Evolutionary conservation across 2,113 vertebrate species (phyloP).

Genomic region (Triplophysa dalaica): DNA sequence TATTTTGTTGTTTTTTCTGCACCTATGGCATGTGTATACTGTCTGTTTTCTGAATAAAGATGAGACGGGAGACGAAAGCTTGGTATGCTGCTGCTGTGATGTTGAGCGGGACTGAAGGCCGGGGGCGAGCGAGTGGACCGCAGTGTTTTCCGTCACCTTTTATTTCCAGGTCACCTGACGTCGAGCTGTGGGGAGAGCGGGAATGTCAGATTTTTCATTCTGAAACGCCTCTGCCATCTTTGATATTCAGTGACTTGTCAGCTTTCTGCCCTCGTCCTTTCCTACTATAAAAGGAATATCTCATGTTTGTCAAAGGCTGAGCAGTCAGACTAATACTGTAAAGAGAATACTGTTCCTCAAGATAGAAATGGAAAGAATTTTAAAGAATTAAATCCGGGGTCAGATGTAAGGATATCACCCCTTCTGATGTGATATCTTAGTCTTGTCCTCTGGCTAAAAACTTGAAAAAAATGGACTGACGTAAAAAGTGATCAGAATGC

Average conservation of each 20-base stretch:
- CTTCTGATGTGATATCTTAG: too few species aligned
- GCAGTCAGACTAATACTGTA: slow-evolving; percentile 3
- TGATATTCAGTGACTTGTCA: slow-evolving; percentile 20
- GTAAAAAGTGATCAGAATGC: too few species aligned
- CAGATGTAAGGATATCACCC: too few species aligned
- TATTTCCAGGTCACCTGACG: slow-evolving; percentile 74
- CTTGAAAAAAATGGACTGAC: too few species aligned
- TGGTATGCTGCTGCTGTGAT: slow-evolving; percentile 12
- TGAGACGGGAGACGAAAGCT: too few species aligned
- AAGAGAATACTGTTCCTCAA: too few species aligned
- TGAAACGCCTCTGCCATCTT: slow-evolving; percentile 8
- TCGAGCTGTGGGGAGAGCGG: slow-evolving; percentile 48
- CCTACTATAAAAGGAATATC: slow-evolving; percentile 26
- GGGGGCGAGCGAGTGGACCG: slow-evolving; percentile 59
- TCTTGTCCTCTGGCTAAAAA: too few species aligned
- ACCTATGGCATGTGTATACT: too few species aligned
- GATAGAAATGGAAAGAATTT: too few species aligned
- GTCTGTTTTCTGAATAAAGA: too few species aligned
- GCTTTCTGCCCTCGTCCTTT: slow-evolving; percentile 1
- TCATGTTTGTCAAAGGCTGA: slow-evolving; percentile 31
- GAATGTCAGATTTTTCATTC: slow-evolving; percentile 36
- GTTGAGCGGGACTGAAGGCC: slow-evolving; percentile 22
- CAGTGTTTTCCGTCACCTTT: slow-evolving; percentile 71
- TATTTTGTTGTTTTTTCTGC: too few species aligned
- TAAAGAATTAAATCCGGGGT: too few species aligned